These are phyloP conservation scores for Nebria salina DNA, from an alignment of 2,888 invertebrate genomes.

Conservation along the genomic window DNA sequence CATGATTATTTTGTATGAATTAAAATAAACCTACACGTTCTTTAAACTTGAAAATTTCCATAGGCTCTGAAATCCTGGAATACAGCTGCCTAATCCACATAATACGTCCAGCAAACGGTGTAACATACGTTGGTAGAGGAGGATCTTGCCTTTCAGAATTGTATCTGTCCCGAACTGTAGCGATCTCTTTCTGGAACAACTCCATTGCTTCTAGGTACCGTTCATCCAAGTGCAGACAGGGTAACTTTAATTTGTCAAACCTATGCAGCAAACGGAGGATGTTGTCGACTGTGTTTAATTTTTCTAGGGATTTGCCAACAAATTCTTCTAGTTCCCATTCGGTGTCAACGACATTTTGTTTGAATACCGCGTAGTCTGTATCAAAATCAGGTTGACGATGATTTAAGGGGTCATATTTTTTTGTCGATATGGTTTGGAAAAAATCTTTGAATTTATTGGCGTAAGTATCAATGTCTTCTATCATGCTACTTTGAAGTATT, in stretches of 20 bases:
- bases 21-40: slow-evolving; percentile 52
- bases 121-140: slow-evolving; percentile 76
- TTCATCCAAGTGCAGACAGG: slow-evolving; percentile 77
- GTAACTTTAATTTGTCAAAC: slow-evolving; percentile 78
- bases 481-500: slow-evolving; percentile 76
- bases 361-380: slow-evolving; percentile 78
- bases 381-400: slow-evolving; percentile 81
- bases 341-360: slow-evolving; percentile 73
- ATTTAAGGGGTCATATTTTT: slow-evolving; percentile 82
- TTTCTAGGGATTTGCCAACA: slow-evolving; percentile 67
- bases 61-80: slow-evolving; percentile 77
- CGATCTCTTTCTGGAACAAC: slow-evolving; percentile 75
- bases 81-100: slow-evolving; percentile 85
- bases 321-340: slow-evolving; percentile 79
- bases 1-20: too few relatives aligned
- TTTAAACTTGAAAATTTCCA: slow-evolving; percentile 69
- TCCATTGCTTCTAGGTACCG: slow-evolving; percentile 77
- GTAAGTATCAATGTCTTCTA: slow-evolving; percentile 83
- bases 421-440: slow-evolving; percentile 73
- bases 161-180: slow-evolving; percentile 77
- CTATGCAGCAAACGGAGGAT: slow-evolving; percentile 63
- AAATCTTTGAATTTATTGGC: slow-evolving; percentile 74
- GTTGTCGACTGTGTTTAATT: slow-evolving; percentile 59
- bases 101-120: slow-evolving; percentile 83
- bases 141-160: slow-evolving; percentile 81